Base-by-base conservation (phyloP, 2,888 invertebrate species). In the Seira musarum region DNA sequence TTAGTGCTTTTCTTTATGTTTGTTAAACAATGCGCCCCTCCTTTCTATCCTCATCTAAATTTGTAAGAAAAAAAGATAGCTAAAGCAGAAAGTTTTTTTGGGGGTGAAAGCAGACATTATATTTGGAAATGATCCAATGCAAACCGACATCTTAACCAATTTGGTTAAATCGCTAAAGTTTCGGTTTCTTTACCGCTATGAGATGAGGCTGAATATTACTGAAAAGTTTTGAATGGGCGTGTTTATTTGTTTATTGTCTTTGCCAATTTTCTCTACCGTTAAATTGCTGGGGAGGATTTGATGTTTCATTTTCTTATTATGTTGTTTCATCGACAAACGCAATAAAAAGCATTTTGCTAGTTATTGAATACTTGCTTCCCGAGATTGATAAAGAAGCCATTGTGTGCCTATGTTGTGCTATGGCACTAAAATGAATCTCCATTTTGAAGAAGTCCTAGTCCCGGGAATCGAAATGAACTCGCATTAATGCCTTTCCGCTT, bases 321-420 rank as follows among this genome's bases (percentile, higher is more conserved):
- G 53, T n/a, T 53, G 53, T 17, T 53, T 53, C 17, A 17, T 17
- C 13, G 53, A 8, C 8, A 8, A 17, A 53, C 53, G 17, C 3
- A 53, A 53, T 30, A 53, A 13, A 53, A 3, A 53, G 13, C n/a
- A 53, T 3, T 53, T 13, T 53, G 53, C 53, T 53, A 53, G 53
- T 53, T 53, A 53, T 53, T 53, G 53, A 53, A 53, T n/a, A 53
- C 53, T 53, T 53, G 2, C 8, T 53, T 53, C 53, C 53, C 17
- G 53, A 53, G 53, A 53, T 53, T 53, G 53, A 53, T 53, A 53
- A 40, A 40, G n/a, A n/a, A 30, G 53, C 3, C 53, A 53, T 53
- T 17, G 53, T 13, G 6, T 53, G 3, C 53, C 53, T 53, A n/a
- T n/a, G n/a, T n/a, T n/a, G n/a, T n/a, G n/a, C n/a, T n/a, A n/a